Conservation (phyloP, 2,797 vertebrate genomes). For the Sternotherus odoratus region DNA sequence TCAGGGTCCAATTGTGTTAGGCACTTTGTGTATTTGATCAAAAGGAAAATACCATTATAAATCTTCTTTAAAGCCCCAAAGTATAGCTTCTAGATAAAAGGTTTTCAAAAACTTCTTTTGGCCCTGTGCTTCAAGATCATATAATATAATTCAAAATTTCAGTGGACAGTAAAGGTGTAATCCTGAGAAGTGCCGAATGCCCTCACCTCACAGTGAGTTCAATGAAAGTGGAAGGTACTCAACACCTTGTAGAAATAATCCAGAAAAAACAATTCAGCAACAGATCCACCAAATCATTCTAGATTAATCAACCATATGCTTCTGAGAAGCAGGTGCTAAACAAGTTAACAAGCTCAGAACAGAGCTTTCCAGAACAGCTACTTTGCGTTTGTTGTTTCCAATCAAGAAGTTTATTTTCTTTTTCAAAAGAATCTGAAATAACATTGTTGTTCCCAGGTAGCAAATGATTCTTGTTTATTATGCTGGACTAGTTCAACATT, state of each 20-base stretch:
- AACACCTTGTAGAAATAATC: not conserved
- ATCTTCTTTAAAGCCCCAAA: slow-evolving; percentile 58
- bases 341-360: not conserved
- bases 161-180: not conserved
- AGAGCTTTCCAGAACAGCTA: not conserved
- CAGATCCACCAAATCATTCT: not conserved
- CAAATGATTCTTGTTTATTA: slow-evolving; percentile 30
- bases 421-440: slow-evolving; percentile 37
- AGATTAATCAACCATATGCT: not conserved
- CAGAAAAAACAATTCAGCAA: not conserved
- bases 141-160: not conserved
- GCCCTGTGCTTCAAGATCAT: slow-evolving; percentile 26
- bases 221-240: not conserved
- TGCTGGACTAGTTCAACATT: not conserved
- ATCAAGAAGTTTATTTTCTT: not conserved
- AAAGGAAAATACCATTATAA: slow-evolving; percentile 55
- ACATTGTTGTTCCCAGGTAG: not conserved
- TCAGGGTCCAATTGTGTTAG: not conserved
- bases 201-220: not conserved
- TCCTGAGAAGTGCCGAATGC: not conserved
- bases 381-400: not conserved
- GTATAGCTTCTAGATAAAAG: slow-evolving; percentile 33
- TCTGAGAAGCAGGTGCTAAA: not conserved
- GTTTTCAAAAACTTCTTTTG: slow-evolving; percentile 59
- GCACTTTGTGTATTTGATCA: not conserved